Conservation (phyloP, 2,113 vertebrate species). For the Zapus hudsonius region DNA sequence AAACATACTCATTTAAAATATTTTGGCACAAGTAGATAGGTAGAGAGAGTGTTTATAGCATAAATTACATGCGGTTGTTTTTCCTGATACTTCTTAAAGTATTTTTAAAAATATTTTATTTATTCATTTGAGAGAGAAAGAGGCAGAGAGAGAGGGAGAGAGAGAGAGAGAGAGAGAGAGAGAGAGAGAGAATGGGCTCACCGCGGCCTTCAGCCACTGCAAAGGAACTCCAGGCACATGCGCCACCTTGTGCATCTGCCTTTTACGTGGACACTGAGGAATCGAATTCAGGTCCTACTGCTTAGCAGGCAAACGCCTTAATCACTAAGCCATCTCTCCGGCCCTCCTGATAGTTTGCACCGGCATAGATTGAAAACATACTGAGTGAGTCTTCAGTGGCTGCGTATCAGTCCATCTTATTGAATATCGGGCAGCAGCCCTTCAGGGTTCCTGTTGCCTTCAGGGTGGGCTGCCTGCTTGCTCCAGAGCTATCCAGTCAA, state of each 20-base stretch:
- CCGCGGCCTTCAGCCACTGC: too few relatives aligned
- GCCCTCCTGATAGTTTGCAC: neutral
- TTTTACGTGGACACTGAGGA: too few relatives aligned
- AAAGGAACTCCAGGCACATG: too few relatives aligned
- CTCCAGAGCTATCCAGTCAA: neutral
- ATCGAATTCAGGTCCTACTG: too few relatives aligned
- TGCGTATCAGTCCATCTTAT: neutral
- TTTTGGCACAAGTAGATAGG: neutral
- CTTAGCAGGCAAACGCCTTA: too few relatives aligned
- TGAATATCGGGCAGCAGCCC: neutral
- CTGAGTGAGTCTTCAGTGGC: neutral
- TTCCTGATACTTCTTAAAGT: neutral
- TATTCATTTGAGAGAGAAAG: too few relatives aligned
- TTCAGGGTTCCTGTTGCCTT: neutral
- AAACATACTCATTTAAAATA: neutral
- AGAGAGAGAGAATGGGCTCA: too few relatives aligned
- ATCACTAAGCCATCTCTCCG: too few relatives aligned
- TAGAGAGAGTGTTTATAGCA: neutral
- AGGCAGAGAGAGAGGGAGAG: too few relatives aligned
- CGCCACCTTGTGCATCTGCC: too few relatives aligned
- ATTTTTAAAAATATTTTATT: too few relatives aligned
- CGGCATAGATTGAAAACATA: constrained; percentile 1
- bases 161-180: too few relatives aligned
- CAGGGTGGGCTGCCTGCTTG: neutral
- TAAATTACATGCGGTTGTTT: neutral